These are phyloP conservation scores for Saccostrea glomerata DNA, from an alignment of 1,140 invertebrate genomes.

Conservation along the genomic window DNA sequence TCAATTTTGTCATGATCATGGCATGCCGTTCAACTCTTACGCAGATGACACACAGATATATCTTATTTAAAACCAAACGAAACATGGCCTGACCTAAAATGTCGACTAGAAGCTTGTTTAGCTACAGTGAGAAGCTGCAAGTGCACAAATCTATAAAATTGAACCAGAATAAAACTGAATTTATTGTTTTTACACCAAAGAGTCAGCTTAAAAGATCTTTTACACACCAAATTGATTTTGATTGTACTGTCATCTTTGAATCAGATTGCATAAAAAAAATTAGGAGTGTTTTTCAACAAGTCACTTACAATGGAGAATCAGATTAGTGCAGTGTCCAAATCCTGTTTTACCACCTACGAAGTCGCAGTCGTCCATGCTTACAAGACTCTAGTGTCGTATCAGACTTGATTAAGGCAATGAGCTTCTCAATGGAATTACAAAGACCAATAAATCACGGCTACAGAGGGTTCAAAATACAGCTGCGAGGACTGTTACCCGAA, in stretches of 20 bases:
- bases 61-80: not conserved
- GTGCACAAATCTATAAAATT: not conserved
- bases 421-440: no score
- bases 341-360: no score
- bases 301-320: not conserved
- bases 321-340: no score
- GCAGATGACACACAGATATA: not conserved
- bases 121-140: not conserved
- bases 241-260: not conserved
- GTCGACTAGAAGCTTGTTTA: constrained; percentile 8
- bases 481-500: no score
- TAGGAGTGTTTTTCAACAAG: not conserved
- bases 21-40: not conserved
- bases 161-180: not conserved
- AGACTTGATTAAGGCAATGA: no score
- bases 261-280: not conserved
- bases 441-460: no score
- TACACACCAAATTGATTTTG: not conserved
- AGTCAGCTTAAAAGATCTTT: no score
- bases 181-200: no score
- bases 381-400: no score
- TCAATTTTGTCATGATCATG: not conserved
- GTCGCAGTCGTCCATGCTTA: no score
- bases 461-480: no score
- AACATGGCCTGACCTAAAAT: not conserved